These are phyloP conservation scores for Muscicapa striata DNA, from an alignment of 2,797 vertebrate genomes.

Conservation along the genomic window DNA sequence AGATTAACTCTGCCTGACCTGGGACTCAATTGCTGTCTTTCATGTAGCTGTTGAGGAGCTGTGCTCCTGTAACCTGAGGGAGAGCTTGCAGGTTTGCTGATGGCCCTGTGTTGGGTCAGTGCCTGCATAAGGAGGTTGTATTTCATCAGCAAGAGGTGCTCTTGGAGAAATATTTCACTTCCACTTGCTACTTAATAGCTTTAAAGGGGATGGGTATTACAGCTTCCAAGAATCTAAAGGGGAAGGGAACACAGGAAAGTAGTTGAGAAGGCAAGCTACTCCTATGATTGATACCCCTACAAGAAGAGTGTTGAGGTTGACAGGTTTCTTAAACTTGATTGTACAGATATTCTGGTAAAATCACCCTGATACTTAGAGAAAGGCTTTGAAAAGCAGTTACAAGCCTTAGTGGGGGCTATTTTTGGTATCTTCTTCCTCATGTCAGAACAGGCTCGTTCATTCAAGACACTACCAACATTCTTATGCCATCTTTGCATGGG, in stretches of 20 bases:
- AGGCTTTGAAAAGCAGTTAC: not conserved
- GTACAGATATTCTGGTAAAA: not conserved
- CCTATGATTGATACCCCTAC: not conserved
- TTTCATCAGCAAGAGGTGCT: constrained; percentile 14
- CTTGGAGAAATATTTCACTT: constrained; percentile 35
- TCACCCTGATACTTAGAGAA: not conserved
- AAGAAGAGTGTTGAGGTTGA: not conserved
- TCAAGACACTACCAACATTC: not conserved
- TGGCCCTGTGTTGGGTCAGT: not conserved
- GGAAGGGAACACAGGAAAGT: not conserved
- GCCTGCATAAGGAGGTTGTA: not conserved
- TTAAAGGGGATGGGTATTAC: not conserved
- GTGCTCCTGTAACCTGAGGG: not conserved
- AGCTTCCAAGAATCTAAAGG: not conserved
- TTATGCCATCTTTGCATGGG: not conserved
- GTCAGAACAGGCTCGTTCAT: fast-evolving
- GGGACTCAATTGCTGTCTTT: not conserved
- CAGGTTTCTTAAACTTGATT: not conserved
- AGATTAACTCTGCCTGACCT: constrained; percentile 9
- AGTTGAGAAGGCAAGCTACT: not conserved
- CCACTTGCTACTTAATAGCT: not conserved
- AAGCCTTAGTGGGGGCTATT: not conserved
- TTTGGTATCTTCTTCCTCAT: not conserved
- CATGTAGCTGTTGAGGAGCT: not conserved
- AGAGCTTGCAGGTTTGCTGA: not conserved